phyloP scores from a whole-genome alignment of 2,888 invertebrate genomes.

The Philhelius pedissequus region DNA sequence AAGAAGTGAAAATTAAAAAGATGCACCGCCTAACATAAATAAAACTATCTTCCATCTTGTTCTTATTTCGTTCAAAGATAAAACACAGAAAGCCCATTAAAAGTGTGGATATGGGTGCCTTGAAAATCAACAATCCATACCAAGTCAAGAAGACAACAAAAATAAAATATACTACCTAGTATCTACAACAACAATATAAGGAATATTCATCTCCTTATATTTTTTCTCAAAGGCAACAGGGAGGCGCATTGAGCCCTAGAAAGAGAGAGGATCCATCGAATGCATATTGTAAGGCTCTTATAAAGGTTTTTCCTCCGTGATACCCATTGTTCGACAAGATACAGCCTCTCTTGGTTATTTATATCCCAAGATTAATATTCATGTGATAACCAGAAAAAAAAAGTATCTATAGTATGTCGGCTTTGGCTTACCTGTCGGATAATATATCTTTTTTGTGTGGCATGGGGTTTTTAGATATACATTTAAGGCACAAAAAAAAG shows the following conservation, averaged over 20 bases:
- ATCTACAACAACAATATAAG: background rate
- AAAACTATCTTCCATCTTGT: constrained; percentile 66
- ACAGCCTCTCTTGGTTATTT: constrained; percentile 67
- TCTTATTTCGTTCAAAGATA: constrained; percentile 58
- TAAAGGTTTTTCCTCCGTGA: constrained; percentile 30
- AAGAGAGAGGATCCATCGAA: constrained; percentile 10
- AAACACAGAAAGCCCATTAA: constrained; percentile 69
- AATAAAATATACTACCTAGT: constrained; percentile 31
- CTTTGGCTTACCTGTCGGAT: constrained; percentile 63
- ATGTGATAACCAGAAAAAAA: constrained; percentile 59
- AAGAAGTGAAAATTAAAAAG: constrained; percentile 61
- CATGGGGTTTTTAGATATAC: constrained; percentile 63
- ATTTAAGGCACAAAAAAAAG: constrained; percentile 43
- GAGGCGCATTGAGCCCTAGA: constrained; percentile 28
- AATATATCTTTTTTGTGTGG: constrained; percentile 68
- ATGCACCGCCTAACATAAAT: constrained; percentile 68
- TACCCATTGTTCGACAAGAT: constrained; percentile 49
- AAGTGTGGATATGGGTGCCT: constrained; percentile 67
- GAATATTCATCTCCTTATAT: background rate
- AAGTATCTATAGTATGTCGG: constrained; percentile 60
- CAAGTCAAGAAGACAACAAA: constrained; percentile 26
- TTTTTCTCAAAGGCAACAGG: background rate
- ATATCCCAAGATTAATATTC: constrained; percentile 67
- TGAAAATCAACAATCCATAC: constrained; percentile 65
- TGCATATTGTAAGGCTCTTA: constrained; percentile 32